These are phyloP conservation scores for Chionodraco myersi DNA, from an alignment of 2,113 vertebrate species.

Conservation along the genomic window DNA sequence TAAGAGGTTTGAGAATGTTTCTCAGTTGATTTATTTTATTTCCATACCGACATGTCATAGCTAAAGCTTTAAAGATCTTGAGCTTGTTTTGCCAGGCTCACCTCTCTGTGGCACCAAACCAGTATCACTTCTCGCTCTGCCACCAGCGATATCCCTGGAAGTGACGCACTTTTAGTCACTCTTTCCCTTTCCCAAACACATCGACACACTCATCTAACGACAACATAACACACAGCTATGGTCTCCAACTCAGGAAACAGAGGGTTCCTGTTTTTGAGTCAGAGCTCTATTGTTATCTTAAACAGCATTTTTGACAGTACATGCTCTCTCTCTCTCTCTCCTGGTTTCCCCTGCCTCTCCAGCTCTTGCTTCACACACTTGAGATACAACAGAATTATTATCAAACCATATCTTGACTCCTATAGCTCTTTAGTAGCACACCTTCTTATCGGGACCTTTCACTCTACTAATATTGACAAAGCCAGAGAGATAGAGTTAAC, in stretches of 20 bases:
- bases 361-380: slow-evolving; percentile 34
- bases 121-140: slow-evolving; percentile 12
- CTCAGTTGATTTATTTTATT: neutral
- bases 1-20: neutral
- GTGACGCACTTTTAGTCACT: slow-evolving; percentile 53
- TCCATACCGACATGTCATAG: neutral
- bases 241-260: slow-evolving; percentile 83
- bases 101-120: neutral
- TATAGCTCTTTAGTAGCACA: slow-evolving; percentile 46
- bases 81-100: neutral
- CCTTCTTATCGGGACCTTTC: slow-evolving; percentile 70
- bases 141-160: neutral
- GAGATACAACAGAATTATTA: slow-evolving; percentile 56
- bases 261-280: slow-evolving; percentile 84
- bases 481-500: slow-evolving; percentile 57
- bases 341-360: slow-evolving; percentile 1
- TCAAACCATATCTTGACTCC: slow-evolving; percentile 49
- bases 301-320: slow-evolving; percentile 32
- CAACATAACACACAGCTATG: slow-evolving; percentile 52
- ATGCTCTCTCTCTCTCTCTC: slow-evolving; percentile 5
- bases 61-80: neutral
- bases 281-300: slow-evolving; percentile 79
- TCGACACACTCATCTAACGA: slow-evolving; percentile 45
- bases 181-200: slow-evolving; percentile 54
- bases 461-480: slow-evolving; percentile 75